Conservation (phyloP, 2,113 vertebrate species). For the Chaetodon trifascialis region DNA sequence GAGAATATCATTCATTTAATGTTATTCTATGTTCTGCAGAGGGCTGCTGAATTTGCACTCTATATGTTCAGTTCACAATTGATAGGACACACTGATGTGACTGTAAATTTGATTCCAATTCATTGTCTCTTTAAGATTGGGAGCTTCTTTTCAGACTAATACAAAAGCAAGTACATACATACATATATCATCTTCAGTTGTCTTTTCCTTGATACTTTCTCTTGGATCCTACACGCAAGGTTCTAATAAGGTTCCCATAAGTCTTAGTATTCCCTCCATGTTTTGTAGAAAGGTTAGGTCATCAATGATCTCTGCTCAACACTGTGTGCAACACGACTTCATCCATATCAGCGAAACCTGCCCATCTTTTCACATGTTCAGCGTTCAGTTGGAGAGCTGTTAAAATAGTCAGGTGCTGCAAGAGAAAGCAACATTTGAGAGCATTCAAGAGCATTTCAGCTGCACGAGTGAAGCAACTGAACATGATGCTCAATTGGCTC, state of each 20-base stretch:
- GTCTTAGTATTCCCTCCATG: neutral
- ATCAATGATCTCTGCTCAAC: neutral
- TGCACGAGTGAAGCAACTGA: conserved; percentile 41
- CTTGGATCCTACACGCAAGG: neutral
- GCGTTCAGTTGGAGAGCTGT: conserved; percentile 27
- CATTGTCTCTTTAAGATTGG: neutral
- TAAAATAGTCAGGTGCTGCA: conserved; percentile 35
- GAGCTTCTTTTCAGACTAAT: neutral
- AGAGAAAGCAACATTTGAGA: conserved; percentile 31
- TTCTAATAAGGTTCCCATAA: neutral
- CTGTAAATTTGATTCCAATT: neutral
- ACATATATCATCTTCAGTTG: neutral
- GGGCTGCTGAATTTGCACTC: neutral
- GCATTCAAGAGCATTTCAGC: conserved; percentile 49
- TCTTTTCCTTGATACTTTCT: conserved; percentile 1
- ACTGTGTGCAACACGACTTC: neutral
- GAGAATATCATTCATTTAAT: neutral
- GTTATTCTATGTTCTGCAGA: neutral
- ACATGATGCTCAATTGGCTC: conserved; percentile 36
- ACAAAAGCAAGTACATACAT: neutral
- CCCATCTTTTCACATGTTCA: neutral
- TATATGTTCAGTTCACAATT: neutral
- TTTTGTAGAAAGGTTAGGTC: neutral
- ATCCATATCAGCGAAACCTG: neutral
- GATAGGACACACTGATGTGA: neutral